These are phyloP conservation scores for Leptopilina drosophilae DNA, from an alignment of 2,888 invertebrate genomes.

Conservation along the genomic window DNA sequence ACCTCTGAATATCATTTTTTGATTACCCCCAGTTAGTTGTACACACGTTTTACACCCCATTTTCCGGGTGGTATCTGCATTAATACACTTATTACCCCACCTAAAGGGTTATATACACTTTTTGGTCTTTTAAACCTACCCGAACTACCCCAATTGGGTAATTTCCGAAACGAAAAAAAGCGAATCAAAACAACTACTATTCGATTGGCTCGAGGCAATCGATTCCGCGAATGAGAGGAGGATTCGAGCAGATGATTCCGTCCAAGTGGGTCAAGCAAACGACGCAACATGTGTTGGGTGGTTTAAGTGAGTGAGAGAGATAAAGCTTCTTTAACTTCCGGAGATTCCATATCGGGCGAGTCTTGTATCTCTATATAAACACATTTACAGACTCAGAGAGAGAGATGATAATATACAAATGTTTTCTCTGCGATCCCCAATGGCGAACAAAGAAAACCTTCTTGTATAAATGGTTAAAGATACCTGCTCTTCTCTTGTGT, in stretches of 20 bases:
- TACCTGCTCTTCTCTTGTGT: neutral
- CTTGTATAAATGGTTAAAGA: neutral
- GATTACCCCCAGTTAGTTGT: neutral
- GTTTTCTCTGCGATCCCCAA: neutral
- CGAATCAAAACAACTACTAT: neutral
- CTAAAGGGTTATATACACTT: too few relatives aligned
- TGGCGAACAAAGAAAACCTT: neutral
- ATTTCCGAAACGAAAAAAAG: too few relatives aligned
- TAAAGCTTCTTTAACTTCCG: neutral
- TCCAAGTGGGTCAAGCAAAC: constrained; percentile 19
- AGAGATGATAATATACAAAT: neutral
- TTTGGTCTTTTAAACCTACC: too few relatives aligned
- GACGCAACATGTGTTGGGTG: constrained; percentile 14
- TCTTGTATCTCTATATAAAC: neutral
- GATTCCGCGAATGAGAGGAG: constrained; percentile 11
- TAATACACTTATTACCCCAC: too few relatives aligned
- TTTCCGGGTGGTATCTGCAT: too few relatives aligned
- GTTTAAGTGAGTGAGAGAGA: neutral
- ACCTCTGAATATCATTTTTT: constrained; percentile 38
- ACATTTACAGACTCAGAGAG: neutral
- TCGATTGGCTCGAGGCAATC: neutral
- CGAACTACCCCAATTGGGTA: too few relatives aligned
- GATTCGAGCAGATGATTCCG: neutral
- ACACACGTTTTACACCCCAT: too few relatives aligned
- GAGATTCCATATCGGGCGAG: neutral